Evolutionary conservation across 2,888 invertebrate species (phyloP), one percentile per base, ranked within the genome.

Genomic region (Eurois occulta): DNA sequence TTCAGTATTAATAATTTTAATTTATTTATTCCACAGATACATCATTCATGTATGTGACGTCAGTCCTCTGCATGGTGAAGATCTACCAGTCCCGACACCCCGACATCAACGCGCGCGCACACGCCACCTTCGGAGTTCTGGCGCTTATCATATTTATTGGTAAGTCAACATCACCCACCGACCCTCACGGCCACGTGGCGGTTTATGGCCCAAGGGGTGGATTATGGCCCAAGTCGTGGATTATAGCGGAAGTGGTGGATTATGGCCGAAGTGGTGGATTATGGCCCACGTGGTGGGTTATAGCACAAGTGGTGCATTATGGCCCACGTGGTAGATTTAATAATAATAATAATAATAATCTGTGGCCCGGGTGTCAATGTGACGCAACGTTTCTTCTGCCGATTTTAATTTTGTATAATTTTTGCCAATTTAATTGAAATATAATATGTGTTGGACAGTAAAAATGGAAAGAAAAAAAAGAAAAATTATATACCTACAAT

Each of bases 11-110:
- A 48, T 21, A 21, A 48, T 48, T 18, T 46, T 46, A 18, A 18
- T 48, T 21, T 48, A 48, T 52, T 8, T 62, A 21, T 95, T 41
- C 78, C 97, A 73, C 96, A 99, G 99, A 99, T 93, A 98, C 99
- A 0, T 98, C 99, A 81, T 99, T 99, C 91, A 99, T 99, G 99
- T 99, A 99, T 93, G 98, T 99, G 83, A 98, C 99, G 88, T 98
- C 98, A 0, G 98, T 98, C 75, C 95, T 99, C 38, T 98, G 98
- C 89, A 98, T 99, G 98, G 97, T 99, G 72, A 98, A 98, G 95
- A 98, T 99, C 85, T 99, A 99, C 94, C 99, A 99, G 93, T 98
- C 98, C 1, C 97, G 99, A 0, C 99, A 99, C 92, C 98, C 99
- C 0, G 99, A 99, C 91, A 98, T 99, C 91, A 98, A 98, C 91